A percentile compares a stretch with the other conserved stretches of the same genome.
These are phyloP conservation scores for Drosophila sordidula DNA, from an alignment of 2,888 invertebrate genomes.

Conservation along the genomic window DNA sequence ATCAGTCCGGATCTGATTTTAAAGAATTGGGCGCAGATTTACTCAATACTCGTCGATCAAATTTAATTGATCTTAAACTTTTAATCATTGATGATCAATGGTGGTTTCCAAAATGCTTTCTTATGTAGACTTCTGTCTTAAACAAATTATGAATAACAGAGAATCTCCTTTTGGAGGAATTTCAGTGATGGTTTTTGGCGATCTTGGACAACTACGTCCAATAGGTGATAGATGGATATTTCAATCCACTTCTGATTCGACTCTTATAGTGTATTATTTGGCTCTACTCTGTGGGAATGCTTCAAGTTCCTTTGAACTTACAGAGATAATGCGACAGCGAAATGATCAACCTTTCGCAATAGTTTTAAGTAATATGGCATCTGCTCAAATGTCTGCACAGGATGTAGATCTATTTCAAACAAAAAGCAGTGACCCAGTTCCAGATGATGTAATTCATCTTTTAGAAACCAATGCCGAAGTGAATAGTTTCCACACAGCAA, in stretches of 20 bases:
- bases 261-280: conserved; percentile 16
- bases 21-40: conserved; percentile 12
- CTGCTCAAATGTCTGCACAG: not conserved
- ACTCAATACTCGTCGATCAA: conserved; percentile 6
- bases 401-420: not conserved
- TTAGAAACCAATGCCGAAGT: not conserved
- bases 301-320: conserved; percentile 25
- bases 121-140: conserved; percentile 7
- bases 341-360: not conserved
- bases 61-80: conserved; percentile 13
- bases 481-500: not conserved
- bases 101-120: conserved; percentile 18
- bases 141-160: conserved; percentile 9
- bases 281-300: conserved; percentile 12
- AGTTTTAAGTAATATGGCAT: conserved; percentile 26
- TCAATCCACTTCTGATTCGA: conserved; percentile 4
- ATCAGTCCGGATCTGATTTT: conserved; percentile 8
- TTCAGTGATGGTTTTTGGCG: conserved; percentile 24
- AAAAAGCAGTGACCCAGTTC: not conserved
- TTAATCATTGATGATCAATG: conserved; percentile 25
- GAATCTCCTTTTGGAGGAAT: conserved; percentile 15
- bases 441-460: not conserved
- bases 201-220: conserved; percentile 21
- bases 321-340: conserved; percentile 3
- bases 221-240: conserved; percentile 22